A percentile compares a stretch with the other conserved stretches of the same genome.
Evolutionary conservation across 2,888 invertebrate species (phyloP).

Genomic region (Muschampia plurimacula): DNA sequence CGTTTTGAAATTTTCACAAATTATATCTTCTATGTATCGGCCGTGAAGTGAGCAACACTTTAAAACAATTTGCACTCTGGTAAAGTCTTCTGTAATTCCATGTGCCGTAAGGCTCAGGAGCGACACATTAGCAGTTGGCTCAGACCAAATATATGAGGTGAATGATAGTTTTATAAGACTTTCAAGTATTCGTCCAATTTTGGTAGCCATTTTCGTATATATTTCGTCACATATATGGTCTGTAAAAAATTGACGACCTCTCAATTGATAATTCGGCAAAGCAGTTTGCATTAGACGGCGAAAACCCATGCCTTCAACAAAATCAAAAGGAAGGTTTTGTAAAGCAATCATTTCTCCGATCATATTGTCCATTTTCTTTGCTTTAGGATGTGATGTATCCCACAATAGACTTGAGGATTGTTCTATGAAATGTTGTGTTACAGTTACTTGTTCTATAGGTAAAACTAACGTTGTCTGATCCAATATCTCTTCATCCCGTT

Average conservation of each 20-base stretch:
- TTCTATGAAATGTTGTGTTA: background rate
- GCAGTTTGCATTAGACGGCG: slow-evolving; percentile 44
- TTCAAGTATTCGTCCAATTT: background rate
- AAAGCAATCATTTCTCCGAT: slow-evolving; percentile 50
- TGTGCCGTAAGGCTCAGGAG: background rate
- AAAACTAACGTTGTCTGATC: background rate
- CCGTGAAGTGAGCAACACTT: background rate
- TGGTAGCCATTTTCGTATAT: slow-evolving; percentile 9
- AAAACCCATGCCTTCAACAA: slow-evolving; percentile 50
- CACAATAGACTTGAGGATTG: background rate
- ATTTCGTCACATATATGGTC: slow-evolving; percentile 2
- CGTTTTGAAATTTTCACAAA: background rate
- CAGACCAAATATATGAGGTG: background rate
- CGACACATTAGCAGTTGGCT: background rate
- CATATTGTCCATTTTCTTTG: slow-evolving; percentile 45
- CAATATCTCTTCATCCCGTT: background rate
- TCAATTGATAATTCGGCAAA: slow-evolving; percentile 48
- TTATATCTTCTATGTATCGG: background rate
- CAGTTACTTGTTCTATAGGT: background rate
- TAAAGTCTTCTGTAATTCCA: slow-evolving; percentile 7
- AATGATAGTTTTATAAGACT: background rate
- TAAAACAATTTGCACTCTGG: background rate
- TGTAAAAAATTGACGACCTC: slow-evolving; percentile 34
- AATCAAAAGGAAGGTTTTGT: slow-evolving; percentile 49
- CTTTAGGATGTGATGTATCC: slow-evolving; percentile 43